Conservation (phyloP, 1,140 invertebrate genomes). For the Zaprionus capensis region DNA sequence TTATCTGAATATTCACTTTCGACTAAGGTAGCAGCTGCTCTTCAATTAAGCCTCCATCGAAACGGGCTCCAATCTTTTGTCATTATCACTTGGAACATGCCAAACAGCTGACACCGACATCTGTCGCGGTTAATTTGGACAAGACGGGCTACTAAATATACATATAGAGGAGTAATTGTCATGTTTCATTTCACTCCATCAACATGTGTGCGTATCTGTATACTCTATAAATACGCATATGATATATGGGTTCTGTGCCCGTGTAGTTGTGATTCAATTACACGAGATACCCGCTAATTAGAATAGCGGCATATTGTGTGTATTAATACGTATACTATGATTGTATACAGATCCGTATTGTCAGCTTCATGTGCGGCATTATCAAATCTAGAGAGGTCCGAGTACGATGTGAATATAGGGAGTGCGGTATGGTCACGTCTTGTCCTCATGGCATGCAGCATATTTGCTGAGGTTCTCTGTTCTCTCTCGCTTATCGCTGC, state of each 20-base stretch:
- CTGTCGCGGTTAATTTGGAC: constrained; percentile 72
- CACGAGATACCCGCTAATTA: not conserved
- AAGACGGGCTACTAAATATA: constrained; percentile 60
- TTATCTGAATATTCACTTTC: constrained; percentile 6
- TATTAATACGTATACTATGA: not conserved
- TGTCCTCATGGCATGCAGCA: constrained; percentile 51
- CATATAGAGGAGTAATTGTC: constrained; percentile 65
- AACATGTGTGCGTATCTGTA: constrained; percentile 25
- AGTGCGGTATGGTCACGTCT: constrained; percentile 47
- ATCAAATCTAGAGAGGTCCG: constrained; percentile 34
- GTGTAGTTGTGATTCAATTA: not conserved
- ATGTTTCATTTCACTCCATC: constrained; percentile 72
- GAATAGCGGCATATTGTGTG: constrained; percentile 11
- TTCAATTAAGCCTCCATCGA: not conserved
- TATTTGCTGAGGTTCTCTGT: constrained; percentile 8
- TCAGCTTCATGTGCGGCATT: constrained; percentile 23
- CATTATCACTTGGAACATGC: constrained; percentile 53
- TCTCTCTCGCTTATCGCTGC: constrained; percentile 44
- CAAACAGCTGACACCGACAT: constrained; percentile 75
- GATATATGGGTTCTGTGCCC: not conserved
- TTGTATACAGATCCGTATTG: constrained; percentile 17
- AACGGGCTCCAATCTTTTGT: constrained; percentile 50
- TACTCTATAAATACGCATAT: too few species aligned
- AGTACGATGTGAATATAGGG: constrained; percentile 26
- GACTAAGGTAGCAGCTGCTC: constrained; percentile 22